Evolutionary conservation across 2,888 invertebrate species (phyloP), one percentile per base, ranked within the genome.

Genomic region (Acheta domesticus): DNA sequence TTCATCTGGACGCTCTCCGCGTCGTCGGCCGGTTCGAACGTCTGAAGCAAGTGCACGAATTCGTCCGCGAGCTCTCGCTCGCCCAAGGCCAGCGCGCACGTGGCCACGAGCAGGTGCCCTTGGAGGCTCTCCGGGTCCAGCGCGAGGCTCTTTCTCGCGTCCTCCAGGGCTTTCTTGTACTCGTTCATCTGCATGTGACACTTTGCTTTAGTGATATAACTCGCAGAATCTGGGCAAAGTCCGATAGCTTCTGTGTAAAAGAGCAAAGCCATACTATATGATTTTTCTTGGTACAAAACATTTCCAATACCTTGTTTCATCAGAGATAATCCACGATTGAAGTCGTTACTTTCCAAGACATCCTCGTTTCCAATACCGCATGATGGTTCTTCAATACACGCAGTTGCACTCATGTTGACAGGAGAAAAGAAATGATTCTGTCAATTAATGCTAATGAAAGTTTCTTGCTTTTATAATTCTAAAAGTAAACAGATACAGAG

Each of bases 131-230:
- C n/a, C 4, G 62, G 62, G n/a, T 62, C 62, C 62, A 62, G 62
- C n/a, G 14, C 62, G 14, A 62, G 16, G 62, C 62, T 16, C n/a
- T 62, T 14, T n/a, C n/a, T 62, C 16, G 62, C 62, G 62, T 62
- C 62, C n/a, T 62, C 62, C 16, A 62, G 62, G n/a, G 62, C 62
- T 62, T 62, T n/a, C 62, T 62, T 62, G 62, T 62, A 62, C 62
- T 62, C n/a, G 62, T 62, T 12, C n/a, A 62, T 19, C 62, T 19
- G 14, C 62, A 62, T 62, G 62, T 62, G 14, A n/a, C 62, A 62
- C 62, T 14, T 19, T 19, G 62, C 14, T 62, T n/a, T 62, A 14
- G 62, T n/a, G 62, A 62, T 62, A n/a, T 62, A 62, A 19, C 16
- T 19, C 62, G 62, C n/a, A n/a, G 62, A n/a, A 62, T 62, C 62